Conservation (phyloP, 2,888 invertebrate species). For the Cephus nigrinus region DNA sequence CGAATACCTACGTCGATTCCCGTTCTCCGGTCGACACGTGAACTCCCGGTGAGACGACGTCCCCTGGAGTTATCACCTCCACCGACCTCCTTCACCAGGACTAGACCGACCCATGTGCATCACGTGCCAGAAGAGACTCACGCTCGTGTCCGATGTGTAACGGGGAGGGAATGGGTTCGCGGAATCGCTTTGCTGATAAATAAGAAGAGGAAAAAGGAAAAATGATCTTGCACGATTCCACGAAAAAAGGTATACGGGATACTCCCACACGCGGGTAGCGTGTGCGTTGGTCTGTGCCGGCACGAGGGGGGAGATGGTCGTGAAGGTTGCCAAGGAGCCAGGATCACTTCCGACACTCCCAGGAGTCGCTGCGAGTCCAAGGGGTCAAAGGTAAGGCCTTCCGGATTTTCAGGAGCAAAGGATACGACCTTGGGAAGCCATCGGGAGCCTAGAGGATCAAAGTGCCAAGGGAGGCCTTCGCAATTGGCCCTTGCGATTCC, state of each 20-base stretch:
- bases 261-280: neutral
- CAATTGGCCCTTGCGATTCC: conserved; percentile 33
- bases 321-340: neutral
- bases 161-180: neutral
- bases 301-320: neutral
- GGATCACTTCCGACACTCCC: neutral
- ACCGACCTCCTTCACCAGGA: neutral
- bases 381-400: neutral
- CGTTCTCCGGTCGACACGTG: neutral
- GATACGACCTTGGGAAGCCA: neutral
- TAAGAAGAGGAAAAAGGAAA: neutral
- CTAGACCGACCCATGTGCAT: neutral
- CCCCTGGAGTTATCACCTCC: neutral
- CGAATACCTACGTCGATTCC: conserved; percentile 17
- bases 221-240: neutral
- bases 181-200: neutral
- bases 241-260: neutral
- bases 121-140: neutral
- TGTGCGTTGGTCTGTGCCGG: neutral
- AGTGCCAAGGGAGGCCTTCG: neutral
- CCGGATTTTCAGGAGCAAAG: neutral
- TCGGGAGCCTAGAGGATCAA: neutral
- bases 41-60: neutral
- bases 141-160: neutral
- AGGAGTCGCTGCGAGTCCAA: neutral